Conservation (phyloP, 2,888 invertebrate genomes). For the Plemyria rubiginata region DNA sequence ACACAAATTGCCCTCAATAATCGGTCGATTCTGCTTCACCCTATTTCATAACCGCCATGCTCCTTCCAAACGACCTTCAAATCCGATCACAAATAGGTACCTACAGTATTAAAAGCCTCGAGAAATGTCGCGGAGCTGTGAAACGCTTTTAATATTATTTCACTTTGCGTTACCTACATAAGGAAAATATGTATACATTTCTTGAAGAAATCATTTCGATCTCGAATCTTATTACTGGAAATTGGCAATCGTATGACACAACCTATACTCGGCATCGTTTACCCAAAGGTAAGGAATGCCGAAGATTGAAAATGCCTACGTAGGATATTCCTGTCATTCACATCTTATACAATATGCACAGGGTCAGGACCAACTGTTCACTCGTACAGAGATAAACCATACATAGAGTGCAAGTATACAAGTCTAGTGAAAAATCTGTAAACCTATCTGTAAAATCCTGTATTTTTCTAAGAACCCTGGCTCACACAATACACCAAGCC, state of each 20-base stretch:
- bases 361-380: too few species aligned
- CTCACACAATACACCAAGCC: too few species aligned
- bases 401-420: too few species aligned
- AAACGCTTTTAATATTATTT: neutral
- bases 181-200: neutral
- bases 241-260: neutral
- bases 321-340: neutral
- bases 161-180: neutral
- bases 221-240: neutral
- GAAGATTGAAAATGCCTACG: too few species aligned
- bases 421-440: too few species aligned
- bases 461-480: too few species aligned
- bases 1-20: conserved; percentile 48
- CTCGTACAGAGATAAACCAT: too few species aligned
- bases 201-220: neutral
- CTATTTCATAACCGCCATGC: conserved; percentile 18
- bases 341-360: too few species aligned
- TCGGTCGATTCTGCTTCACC: conserved; percentile 34
- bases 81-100: too few species aligned
- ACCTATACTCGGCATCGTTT: neutral
- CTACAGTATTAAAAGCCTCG: neutral
- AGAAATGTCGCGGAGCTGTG: neutral
- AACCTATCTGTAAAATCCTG: too few species aligned
- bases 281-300: neutral
- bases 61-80: conserved; percentile 6